Base-by-base conservation (phyloP, 2,888 invertebrate species). In the Synergus umbraculus region DNA sequence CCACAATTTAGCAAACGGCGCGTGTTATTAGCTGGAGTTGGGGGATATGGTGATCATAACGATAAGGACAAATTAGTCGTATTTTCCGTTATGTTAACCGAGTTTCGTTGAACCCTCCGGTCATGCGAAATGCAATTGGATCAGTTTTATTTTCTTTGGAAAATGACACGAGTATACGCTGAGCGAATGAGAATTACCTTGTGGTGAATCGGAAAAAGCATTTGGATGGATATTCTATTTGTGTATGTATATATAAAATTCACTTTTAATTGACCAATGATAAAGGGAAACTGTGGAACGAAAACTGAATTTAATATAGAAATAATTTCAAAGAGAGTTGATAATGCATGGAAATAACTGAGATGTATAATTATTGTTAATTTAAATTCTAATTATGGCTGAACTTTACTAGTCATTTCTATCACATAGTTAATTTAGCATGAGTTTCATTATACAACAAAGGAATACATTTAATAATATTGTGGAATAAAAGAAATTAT, bases 1-100 rank as follows among this genome's bases (percentile, higher is more conserved):
- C 18, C 44, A 66, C 65, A 7, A 37, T n/a, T 65, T n/a, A 41
- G 41, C 37, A 65, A 65, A 41, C 41, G 65, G 65, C n/a, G 8
- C 9, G 41, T 65, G 58, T 18, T 58, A 65, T 65, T 65, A 37
- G 13, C 15, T 0, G 0, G 65, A 58, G 58, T 7, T 18, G 65
- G 43, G 15, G 66, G 2, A n/a, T 18, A n/a, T 66, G 37, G n/a
- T 66, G 66, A 66, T 43, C n/a, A 63, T 63, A 63, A 43, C 43
- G 41, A 15, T 66, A 43, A 66, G 41, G 9, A 43, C 4, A 10
- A 44, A 66, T 66, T 66, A 66, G 43, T n/a, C 18, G 18, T 44
- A 66, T 66, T 44, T 44, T 18, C 8, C 43, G 41, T 66, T n/a
- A 44, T 44, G 66, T 44, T 66, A 29, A 63, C 29, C 29, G 13